Evolutionary conservation across 1,140 invertebrate species (phyloP).

Genomic region (Drosophila kohkoa): DNA sequence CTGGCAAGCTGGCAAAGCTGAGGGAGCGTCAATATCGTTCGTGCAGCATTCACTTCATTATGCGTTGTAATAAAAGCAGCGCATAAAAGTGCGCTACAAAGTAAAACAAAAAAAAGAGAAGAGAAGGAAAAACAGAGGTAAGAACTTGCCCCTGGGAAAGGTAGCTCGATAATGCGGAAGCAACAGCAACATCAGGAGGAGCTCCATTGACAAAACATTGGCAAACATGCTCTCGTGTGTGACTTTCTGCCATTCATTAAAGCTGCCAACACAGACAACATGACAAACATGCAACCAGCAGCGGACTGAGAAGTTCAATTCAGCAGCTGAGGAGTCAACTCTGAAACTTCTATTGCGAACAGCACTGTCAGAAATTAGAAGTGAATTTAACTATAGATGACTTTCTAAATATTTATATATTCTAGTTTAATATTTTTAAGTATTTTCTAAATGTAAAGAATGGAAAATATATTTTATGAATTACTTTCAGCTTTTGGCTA

Average conservation of each 20-base stretch:
- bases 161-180: conserved; percentile 40
- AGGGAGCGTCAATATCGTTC: conserved; percentile 54
- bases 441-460: too few relatives aligned
- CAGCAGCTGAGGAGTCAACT: neutral
- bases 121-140: neutral
- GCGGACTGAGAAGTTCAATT: conserved; percentile 1
- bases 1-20: neutral
- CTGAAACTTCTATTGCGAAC: neutral
- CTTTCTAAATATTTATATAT: too few relatives aligned
- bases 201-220: conserved; percentile 55
- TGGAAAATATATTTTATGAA: too few relatives aligned
- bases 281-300: conserved; percentile 21
- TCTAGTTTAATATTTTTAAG: too few relatives aligned
- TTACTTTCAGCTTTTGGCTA: too few relatives aligned
- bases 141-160: conserved; percentile 15
- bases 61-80: conserved; percentile 50
- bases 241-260: conserved; percentile 55
- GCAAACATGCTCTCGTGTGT: conserved; percentile 49
- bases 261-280: conserved; percentile 4
- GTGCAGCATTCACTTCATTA: conserved; percentile 57
- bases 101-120: conserved; percentile 3
- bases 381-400: neutral
- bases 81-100: conserved; percentile 56
- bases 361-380: neutral
- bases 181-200: neutral